Evolutionary conservation across 2,888 invertebrate species (phyloP).

Genomic region (Nemoura dubitans): DNA sequence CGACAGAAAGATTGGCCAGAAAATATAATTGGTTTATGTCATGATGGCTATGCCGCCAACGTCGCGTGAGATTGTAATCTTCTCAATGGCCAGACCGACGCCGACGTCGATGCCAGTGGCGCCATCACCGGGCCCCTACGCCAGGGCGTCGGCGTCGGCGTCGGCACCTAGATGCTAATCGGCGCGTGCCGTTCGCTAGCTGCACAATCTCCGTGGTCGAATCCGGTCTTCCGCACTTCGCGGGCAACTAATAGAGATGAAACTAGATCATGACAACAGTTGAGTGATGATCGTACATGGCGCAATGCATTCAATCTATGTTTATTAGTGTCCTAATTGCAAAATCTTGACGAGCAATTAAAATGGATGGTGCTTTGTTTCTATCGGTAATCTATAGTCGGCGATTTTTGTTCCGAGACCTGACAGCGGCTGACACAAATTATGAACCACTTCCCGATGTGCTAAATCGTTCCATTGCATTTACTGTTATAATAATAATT

Average conservation of each 20-base stretch:
- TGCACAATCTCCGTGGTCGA: background rate
- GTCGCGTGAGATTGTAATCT: background rate
- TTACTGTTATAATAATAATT: background rate
- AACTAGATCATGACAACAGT: background rate
- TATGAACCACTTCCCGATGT: background rate
- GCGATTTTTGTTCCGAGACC: background rate
- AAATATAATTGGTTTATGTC: background rate
- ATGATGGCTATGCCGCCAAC: background rate
- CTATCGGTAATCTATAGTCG: background rate
- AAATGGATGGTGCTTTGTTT: background rate
- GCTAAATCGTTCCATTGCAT: background rate
- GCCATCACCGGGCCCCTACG: background rate
- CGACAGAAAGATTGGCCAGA: background rate
- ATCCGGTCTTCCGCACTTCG: background rate
- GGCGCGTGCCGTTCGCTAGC: background rate
- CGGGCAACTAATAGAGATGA: background rate
- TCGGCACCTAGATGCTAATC: background rate
- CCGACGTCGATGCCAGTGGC: background rate
- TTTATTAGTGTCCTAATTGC: background rate
- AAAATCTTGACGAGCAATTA: slow-evolving; percentile 7
- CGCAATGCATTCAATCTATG: background rate
- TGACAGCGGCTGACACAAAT: background rate
- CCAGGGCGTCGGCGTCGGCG: background rate
- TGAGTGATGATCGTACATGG: background rate
- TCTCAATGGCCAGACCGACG: background rate